Conservation (phyloP, 2,888 invertebrate genomes). For the Anaspis maculata region DNA sequence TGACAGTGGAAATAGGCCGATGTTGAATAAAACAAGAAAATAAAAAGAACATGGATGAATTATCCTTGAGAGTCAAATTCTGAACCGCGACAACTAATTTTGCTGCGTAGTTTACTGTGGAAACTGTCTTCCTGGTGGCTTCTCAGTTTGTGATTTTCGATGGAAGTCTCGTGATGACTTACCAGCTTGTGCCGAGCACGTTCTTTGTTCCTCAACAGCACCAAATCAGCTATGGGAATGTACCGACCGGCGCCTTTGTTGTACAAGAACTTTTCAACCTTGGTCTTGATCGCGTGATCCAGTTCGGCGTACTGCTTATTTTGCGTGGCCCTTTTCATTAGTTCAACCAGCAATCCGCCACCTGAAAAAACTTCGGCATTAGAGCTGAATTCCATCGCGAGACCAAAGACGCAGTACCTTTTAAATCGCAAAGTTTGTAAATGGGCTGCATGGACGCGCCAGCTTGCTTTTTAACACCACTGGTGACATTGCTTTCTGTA, state of each 20-base stretch:
- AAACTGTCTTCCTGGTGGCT: too few species aligned
- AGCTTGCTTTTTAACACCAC: conserved; percentile 93
- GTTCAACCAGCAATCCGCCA: conserved; percentile 84
- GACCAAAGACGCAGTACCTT: too few species aligned
- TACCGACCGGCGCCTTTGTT: conserved; percentile 88
- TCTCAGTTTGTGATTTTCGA: too few species aligned
- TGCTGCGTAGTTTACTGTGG: too few species aligned
- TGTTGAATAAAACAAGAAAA: too few species aligned
- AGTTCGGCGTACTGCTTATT: conserved; percentile 87
- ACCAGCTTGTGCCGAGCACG: conserved; percentile 72
- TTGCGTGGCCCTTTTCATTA: conserved; percentile 86
- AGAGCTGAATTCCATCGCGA: neutral
- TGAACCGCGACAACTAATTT: too few species aligned
- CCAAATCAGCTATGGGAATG: conserved; percentile 83
- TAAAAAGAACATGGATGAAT: too few species aligned
- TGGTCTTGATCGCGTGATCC: conserved; percentile 85
- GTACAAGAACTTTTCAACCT: conserved; percentile 87
- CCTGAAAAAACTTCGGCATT: conserved; percentile 51
- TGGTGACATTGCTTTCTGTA: conserved; percentile 83
- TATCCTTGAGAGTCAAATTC: too few species aligned
- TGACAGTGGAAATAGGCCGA: too few species aligned
- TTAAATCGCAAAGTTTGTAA: conserved; percentile 83
- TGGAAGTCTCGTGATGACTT: too few species aligned
- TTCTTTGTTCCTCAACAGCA: conserved; percentile 80
- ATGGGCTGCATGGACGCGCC: conserved; percentile 74